Percentiles rank a stretch among this genome's conserved stretches.
Conservation (phyloP, 2,888 invertebrate species). For the Podotricha telesiphe region DNA sequence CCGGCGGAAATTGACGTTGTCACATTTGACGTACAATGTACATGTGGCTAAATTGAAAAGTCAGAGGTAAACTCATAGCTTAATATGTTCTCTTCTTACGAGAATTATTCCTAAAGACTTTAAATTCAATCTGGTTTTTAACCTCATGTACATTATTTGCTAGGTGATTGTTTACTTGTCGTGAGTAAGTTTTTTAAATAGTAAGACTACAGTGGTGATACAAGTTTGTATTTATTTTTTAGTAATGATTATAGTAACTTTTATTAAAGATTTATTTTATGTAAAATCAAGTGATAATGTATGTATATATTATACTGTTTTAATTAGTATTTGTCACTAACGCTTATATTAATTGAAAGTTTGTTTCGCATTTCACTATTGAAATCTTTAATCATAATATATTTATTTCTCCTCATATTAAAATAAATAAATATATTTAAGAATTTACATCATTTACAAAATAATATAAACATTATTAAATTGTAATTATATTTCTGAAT, state of each 20-base stretch:
- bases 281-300: background rate
- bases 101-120: background rate
- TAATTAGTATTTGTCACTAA: background rate
- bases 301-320: background rate
- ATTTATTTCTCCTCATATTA: too few species aligned
- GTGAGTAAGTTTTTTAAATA: background rate
- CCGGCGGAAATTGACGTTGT: constrained; percentile 21
- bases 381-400: too few species aligned
- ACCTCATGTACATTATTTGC: background rate
- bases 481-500: background rate
- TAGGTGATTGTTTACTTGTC: constrained; percentile 1
- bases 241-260: background rate
- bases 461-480: too few species aligned
- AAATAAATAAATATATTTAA: too few species aligned
- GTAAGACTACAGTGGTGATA: background rate
- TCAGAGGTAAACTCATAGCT: background rate
- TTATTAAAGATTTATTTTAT: background rate
- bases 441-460: too few species aligned
- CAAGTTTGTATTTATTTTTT: background rate
- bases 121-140: background rate
- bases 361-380: too few species aligned
- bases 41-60: constrained; percentile 14
- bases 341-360: too few species aligned
- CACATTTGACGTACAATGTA: constrained; percentile 10
- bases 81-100: background rate